Evolutionary conservation across 2,888 invertebrate species (phyloP).

Genomic region (Drosophila formosana): DNA sequence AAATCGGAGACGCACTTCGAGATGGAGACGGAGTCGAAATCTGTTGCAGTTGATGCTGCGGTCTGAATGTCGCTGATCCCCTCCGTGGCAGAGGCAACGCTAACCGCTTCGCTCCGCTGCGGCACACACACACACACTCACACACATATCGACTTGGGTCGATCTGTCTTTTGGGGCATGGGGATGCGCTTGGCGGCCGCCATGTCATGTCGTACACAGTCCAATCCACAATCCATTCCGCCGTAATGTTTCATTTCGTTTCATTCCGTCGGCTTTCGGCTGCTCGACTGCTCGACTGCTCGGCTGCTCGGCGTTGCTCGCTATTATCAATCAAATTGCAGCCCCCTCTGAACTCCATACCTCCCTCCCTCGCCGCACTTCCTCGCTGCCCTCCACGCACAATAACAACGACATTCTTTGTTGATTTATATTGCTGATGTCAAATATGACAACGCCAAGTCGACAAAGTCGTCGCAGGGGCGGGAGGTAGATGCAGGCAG

Average conservation of each 20-base stretch:
- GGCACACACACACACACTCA: constrained; percentile 35
- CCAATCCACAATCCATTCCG: constrained; percentile 73
- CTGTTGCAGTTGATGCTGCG: constrained; percentile 24
- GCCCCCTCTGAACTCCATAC: constrained; percentile 2
- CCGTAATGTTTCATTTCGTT: constrained; percentile 79
- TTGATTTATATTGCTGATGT: constrained; percentile 80
- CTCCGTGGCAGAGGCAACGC: constrained; percentile 47
- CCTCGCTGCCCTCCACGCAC: constrained; percentile 9
- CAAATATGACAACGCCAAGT: constrained; percentile 79
- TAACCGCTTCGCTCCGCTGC: constrained; percentile 72
- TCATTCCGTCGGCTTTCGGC: constrained; percentile 67
- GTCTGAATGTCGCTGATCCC: constrained; percentile 44
- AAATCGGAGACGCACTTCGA: constrained; percentile 9
- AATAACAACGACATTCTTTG: constrained; percentile 58
- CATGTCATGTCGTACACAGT: constrained; percentile 72
- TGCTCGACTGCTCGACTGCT: no score
- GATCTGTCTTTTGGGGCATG: constrained; percentile 38
- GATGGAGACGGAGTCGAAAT: constrained; percentile 2
- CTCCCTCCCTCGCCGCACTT: not conserved
- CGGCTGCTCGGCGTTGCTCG: constrained; percentile 33
- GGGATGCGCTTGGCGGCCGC: constrained; percentile 72
- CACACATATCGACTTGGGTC: constrained; percentile 29
- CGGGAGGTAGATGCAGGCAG: not conserved
- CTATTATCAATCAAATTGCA: constrained; percentile 80
- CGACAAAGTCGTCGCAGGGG: constrained; percentile 26